A percentile compares a stretch with the other conserved stretches of the same genome.
These are phyloP conservation scores for Premnoplex brunnescens DNA, from an alignment of 2,797 vertebrate species.

Conservation along the genomic window DNA sequence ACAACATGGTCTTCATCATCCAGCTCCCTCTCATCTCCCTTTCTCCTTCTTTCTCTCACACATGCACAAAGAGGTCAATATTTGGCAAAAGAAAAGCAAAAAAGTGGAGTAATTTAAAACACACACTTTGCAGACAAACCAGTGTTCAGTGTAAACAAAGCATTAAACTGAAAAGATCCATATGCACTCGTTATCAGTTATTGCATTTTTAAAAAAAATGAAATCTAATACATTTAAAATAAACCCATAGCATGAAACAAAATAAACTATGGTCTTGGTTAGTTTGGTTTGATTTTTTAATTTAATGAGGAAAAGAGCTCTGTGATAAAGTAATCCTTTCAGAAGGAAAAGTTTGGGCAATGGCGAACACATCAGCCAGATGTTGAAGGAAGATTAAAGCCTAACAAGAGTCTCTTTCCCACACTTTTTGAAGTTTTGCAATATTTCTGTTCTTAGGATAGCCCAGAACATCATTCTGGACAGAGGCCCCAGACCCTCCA, in stretches of 20 bases:
- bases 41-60: background rate
- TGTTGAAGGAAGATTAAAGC: conserved; percentile 28
- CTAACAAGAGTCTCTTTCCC: conserved; percentile 19
- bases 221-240: conserved; percentile 70
- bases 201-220: conserved; percentile 37
- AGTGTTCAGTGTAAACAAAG: conserved; percentile 67
- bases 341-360: background rate
- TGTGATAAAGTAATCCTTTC: conserved; percentile 49
- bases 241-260: conserved; percentile 56
- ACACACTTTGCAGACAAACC: conserved; percentile 48
- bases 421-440: conserved; percentile 4
- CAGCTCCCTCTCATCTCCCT: conserved; percentile 19
- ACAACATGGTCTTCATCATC: background rate
- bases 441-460: background rate
- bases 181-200: conserved; percentile 64
- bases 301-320: conserved; percentile 50
- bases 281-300: conserved; percentile 58
- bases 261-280: conserved; percentile 63
- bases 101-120: conserved; percentile 63
- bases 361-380: conserved; percentile 6
- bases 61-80: conserved; percentile 35
- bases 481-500: background rate
- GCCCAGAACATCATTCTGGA: background rate
- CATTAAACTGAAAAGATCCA: conserved; percentile 72
- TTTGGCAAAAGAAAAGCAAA: conserved; percentile 26